Evolutionary conservation across 2,888 invertebrate genomes (phyloP).

Genomic region (Urechis unicinctus): DNA sequence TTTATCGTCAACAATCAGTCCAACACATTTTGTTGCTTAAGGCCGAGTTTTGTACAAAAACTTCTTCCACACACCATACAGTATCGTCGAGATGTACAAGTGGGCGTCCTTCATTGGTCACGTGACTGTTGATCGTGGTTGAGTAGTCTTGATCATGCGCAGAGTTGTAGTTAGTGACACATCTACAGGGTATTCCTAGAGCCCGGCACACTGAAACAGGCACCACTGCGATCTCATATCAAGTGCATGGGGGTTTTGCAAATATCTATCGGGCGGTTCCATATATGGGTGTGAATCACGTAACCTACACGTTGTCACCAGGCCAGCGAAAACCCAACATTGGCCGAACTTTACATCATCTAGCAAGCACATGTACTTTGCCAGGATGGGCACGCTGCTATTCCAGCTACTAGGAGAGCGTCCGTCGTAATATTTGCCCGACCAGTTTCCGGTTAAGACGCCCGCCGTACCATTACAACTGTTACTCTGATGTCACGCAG

Average conservation of each 20-base stretch:
- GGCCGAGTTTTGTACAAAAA: neutral
- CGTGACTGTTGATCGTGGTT: slow-evolving; percentile 39
- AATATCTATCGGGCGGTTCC: no score
- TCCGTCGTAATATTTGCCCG: slow-evolving; percentile 29
- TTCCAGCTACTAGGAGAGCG: slow-evolving; percentile 39
- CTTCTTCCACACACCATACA: slow-evolving; percentile 63
- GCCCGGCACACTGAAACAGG: slow-evolving; percentile 39
- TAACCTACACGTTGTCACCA: slow-evolving; percentile 37
- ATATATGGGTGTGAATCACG: no score
- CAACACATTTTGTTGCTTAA: neutral
- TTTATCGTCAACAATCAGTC: neutral
- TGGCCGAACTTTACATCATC: slow-evolving; percentile 41
- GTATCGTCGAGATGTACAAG: slow-evolving; percentile 69
- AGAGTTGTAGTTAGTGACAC: slow-evolving; percentile 44
- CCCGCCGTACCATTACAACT: slow-evolving; percentile 31
- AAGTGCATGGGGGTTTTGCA: no score
- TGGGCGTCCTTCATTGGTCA: slow-evolving; percentile 57
- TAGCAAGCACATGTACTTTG: slow-evolving; percentile 29
- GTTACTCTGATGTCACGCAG: no score
- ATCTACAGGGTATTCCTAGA: slow-evolving; percentile 42
- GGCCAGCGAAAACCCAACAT: slow-evolving; percentile 45
- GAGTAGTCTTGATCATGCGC: slow-evolving; percentile 45
- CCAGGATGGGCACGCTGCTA: slow-evolving; percentile 40
- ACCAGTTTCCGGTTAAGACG: slow-evolving; percentile 37
- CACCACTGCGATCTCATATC: no score